Evolutionary conservation across 2,888 invertebrate species (phyloP), one percentile per base, ranked within the genome.

Genomic region (Callyntrura sp.): DNA sequence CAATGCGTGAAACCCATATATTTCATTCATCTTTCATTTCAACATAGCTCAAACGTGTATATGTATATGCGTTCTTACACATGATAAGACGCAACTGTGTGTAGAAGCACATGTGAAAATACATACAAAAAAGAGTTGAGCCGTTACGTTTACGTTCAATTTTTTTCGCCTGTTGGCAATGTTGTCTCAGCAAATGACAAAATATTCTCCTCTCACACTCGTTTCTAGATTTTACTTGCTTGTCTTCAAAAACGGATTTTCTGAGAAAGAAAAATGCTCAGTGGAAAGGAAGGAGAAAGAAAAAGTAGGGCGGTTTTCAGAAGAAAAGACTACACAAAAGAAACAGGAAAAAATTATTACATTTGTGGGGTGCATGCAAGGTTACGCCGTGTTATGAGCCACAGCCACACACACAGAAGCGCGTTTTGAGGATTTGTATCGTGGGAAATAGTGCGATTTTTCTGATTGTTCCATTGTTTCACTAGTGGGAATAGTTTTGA

Each of bases 171-270:
- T 84, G 62, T 78, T 78, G 84, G 88, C 88, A 84, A 78, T 88
- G 88, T 78, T 88, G 83, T 88, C 84, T 84, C 55, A 88, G 68
- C 43, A 88, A 88, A 88, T 55, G 84, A 88, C 88, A 88, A 88
- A 88, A 88, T 79, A 88, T 88, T 88, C 86, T 79, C 48, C 35
- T 70, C n/a, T 55, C 60, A 23, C 65, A 79, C 43, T 55, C 68
- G 8, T 23, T 60, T 60, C 62, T 45, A 57, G 43, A 57, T 65
- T 65, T 62, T 57, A 35, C 28, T 43, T 73, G 5, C 51, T 45
- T 70, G 55, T 25, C 84, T 73, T 70, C 84, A 70, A 25, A 70
- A 70, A 70, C 23, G 84, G 70, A 70, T 84, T 85, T 73, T 45
- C 28, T 60, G 25, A 14, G 60, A 9, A 57, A 57, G 51, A 83